These are phyloP conservation scores for Hippolais icterina DNA, from an alignment of 2,113 vertebrate genomes.

Conservation along the genomic window DNA sequence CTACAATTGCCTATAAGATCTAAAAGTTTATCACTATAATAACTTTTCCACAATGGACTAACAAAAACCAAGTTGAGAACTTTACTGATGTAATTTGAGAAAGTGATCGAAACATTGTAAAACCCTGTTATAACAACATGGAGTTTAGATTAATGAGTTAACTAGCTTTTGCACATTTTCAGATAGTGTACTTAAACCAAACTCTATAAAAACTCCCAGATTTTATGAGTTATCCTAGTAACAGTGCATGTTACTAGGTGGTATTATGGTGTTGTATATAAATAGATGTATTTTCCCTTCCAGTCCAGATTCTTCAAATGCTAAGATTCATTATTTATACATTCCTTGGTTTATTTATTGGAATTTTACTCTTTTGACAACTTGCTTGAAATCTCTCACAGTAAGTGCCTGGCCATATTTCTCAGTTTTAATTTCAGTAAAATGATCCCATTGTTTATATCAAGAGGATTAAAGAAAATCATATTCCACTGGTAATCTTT, in stretches of 20 bases:
- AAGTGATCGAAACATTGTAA: neutral
- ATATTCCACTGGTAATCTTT: neutral
- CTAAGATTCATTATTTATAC: neutral
- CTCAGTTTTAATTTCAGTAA: neutral
- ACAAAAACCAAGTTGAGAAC: neutral
- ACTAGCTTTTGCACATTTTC: neutral
- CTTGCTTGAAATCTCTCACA: neutral
- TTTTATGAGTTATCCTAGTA: neutral
- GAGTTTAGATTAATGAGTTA: neutral
- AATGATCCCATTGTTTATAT: neutral
- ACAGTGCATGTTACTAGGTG: neutral
- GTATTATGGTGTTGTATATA: neutral
- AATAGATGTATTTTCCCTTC: neutral
- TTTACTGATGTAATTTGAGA: neutral
- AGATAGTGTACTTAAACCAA: neutral
- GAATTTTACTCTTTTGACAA: neutral
- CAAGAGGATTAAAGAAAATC: neutral
- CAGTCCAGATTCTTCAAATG: neutral
- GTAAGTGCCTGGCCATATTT: neutral
- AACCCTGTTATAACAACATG: neutral
- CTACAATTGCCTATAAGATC: neutral
- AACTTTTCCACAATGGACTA: neutral
- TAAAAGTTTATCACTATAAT: neutral
- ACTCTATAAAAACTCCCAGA: neutral
- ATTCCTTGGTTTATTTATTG: neutral